Conservation (phyloP, 2,888 invertebrate species). For the Troglohyphantes excavatus region DNA sequence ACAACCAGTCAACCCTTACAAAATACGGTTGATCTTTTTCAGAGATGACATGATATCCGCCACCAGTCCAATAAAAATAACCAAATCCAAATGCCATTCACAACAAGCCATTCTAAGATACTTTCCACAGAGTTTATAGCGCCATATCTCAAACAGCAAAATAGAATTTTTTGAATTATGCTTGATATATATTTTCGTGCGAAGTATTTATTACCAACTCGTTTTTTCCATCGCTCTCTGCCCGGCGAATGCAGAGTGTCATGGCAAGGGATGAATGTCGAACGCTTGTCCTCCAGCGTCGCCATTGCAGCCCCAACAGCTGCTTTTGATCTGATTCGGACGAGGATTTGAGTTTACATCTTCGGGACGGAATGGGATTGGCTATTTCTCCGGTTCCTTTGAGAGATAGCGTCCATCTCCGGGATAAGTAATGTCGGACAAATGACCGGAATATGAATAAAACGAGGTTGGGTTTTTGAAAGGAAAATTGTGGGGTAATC, state of each 20-base stretch:
- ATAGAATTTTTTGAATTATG: conserved; percentile 41
- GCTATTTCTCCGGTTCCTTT: neutral
- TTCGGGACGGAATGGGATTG: neutral
- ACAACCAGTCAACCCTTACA: too few species aligned
- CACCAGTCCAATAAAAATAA: neutral
- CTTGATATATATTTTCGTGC: conserved; percentile 25
- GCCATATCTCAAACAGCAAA: conserved; percentile 21
- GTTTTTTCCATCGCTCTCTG: neutral
- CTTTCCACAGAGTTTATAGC: conserved; percentile 35
- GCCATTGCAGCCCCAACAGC: neutral
- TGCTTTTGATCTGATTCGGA: conserved; percentile 37
- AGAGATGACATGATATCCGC: neutral
- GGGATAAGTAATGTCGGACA: conserved; percentile 7
- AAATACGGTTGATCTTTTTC: neutral
- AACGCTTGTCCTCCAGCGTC: conserved; percentile 25
- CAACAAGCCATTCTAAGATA: neutral
- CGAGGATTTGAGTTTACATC: conserved; percentile 42
- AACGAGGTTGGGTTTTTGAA: neutral
- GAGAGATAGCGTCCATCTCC: neutral
- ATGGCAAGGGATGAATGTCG: conserved; percentile 44
- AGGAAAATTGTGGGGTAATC: too few species aligned
- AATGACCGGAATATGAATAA: neutral
- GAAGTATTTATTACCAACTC: conserved; percentile 33
- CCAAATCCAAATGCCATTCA: neutral
- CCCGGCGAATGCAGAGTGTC: conserved; percentile 16